Base-by-base conservation (phyloP, 2,113 vertebrate genomes). In the Hemicordylus capensis region DNA sequence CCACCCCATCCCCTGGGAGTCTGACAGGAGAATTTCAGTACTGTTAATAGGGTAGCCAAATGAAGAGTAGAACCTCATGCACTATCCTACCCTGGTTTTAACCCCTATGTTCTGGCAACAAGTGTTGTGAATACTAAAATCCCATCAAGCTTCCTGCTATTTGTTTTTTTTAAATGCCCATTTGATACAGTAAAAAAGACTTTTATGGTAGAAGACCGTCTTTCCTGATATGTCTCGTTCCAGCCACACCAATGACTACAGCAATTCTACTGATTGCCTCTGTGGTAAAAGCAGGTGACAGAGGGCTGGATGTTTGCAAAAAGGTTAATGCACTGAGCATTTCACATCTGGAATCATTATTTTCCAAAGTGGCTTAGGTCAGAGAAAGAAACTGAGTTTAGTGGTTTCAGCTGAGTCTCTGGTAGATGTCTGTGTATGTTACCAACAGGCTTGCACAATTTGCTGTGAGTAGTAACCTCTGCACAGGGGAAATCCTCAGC, bases 261-360 rank as follows among this genome's bases (percentile, higher is more conserved):
- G 75, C 67, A 83, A 78, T 79, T 76, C 28, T 56, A 63, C 48
- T 58, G 73, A 48, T 73, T 72, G 56, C 22, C 22, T 84, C 51
- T 86, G 4, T 64, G 66, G 37, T 74, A 44, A 86, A 74, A 78
- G 34, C 84, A 86, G 84, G 76, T 89, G 76, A 76, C 69, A 83
- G 61, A 83, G 2, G 34, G 42, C 70, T 67, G 76, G 42, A 28
- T 66, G 84, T 78, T 80, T 84, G 31, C 54, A 84, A 61, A 56
- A 63, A 85, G 76, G 76, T 89, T 89, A 86, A 89, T 86, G 67
- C 44, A 44, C 67, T 88, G 44, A 86, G 44, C 69, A 48, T 89
- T 69, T 83, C 76, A 75, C 88, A 86, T 89, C 88, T 86, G 88
- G 75, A 75, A 89, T 73, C 51, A 58, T 80, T 69, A 80, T 89